These are phyloP conservation scores for Temnothorax curvispinosus DNA, from an alignment of 1,140 invertebrate genomes.

Conservation along the genomic window DNA sequence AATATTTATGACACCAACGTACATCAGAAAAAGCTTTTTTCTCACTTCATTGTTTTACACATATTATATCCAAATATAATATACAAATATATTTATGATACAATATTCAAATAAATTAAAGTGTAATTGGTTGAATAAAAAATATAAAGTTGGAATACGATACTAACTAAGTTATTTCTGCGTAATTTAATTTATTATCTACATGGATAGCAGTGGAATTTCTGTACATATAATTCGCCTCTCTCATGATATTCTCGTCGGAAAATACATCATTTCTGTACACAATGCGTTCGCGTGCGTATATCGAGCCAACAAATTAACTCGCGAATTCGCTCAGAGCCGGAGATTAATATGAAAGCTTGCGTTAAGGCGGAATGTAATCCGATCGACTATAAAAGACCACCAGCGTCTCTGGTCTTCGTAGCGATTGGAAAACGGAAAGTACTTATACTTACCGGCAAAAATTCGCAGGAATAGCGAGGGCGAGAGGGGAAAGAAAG, in stretches of 20 bases:
- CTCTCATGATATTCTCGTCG: background rate
- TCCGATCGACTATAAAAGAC: constrained; percentile 27
- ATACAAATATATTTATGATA: background rate
- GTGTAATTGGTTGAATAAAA: background rate
- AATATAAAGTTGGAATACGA: background rate
- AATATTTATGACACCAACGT: background rate
- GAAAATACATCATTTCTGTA: background rate
- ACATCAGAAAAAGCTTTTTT: background rate
- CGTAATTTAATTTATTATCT: constrained; percentile 12
- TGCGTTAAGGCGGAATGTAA: constrained; percentile 22
- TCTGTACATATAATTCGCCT: background rate
- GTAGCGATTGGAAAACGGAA: background rate
- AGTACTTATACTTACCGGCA: background rate
- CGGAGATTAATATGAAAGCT: constrained; percentile 13
- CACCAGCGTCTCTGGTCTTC: background rate
- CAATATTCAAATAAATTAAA: background rate
- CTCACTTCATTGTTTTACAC: background rate
- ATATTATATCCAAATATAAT: background rate
- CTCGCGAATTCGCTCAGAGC: background rate
- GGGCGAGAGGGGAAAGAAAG: background rate
- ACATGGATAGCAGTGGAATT: background rate
- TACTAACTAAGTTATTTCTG: background rate
- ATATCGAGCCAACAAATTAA: constrained; percentile 24
- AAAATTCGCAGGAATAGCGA: background rate
- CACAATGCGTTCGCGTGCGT: background rate